Percentiles rank a stretch among this genome's conserved stretches.
These are phyloP conservation scores for Stomatorhinus ivindoensis DNA, from an alignment of 2,113 vertebrate genomes.

Conservation along the genomic window DNA sequence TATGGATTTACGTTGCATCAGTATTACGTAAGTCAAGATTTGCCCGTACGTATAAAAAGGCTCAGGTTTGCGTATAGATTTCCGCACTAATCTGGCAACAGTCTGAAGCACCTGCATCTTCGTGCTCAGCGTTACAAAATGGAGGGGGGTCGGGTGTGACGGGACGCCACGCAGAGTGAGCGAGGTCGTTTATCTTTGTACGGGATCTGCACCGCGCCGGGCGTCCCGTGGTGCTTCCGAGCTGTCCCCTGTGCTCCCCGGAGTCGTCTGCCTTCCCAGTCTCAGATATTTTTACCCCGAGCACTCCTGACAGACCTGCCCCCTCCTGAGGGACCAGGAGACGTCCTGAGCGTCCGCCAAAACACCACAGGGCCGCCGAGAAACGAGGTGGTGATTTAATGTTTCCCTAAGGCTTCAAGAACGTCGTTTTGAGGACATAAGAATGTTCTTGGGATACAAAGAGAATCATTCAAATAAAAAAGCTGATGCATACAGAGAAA, in stretches of 20 bases:
- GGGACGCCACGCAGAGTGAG: background rate
- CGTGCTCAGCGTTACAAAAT: background rate
- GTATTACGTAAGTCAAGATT: background rate
- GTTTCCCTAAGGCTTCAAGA: background rate
- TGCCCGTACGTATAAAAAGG: background rate
- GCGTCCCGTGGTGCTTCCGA: background rate
- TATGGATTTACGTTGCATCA: background rate
- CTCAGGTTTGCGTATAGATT: background rate
- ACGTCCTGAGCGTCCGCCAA: too few relatives aligned
- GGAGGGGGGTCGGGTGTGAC: background rate
- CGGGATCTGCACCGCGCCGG: background rate
- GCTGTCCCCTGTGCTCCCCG: background rate
- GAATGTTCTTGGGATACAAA: background rate
- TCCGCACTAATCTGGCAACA: background rate
- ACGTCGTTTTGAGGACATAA: background rate
- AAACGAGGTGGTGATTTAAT: background rate
- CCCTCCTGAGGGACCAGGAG: background rate
- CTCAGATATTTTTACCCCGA: background rate
- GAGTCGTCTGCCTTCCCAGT: background rate
- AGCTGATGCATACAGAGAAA: background rate
- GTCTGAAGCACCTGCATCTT: background rate
- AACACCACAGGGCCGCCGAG: background rate
- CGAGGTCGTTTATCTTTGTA: constrained; percentile 4
- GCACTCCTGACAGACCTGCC: background rate
- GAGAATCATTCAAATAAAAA: background rate